These are phyloP conservation scores for Scaptomyza tumidula DNA, from an alignment of 2,888 invertebrate genomes.

Conservation along the genomic window DNA sequence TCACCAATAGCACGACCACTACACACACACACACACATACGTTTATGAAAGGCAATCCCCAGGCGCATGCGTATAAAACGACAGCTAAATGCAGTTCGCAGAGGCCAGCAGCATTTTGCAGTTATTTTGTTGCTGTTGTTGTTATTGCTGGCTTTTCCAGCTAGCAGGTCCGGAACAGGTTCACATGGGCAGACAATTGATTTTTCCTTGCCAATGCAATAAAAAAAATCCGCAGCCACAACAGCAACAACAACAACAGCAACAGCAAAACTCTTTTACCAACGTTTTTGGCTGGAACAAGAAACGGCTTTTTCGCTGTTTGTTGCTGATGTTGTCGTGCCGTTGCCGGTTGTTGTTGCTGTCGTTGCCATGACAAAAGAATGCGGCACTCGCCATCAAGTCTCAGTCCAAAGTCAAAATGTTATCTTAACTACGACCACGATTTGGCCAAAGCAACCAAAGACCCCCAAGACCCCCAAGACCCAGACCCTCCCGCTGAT, in stretches of 20 bases:
- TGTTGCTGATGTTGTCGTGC: slow-evolving; percentile 53
- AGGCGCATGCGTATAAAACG: slow-evolving; percentile 53
- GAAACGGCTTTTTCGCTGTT: slow-evolving; percentile 65
- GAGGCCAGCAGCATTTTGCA: slow-evolving; percentile 69
- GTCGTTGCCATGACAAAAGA: slow-evolving; percentile 80
- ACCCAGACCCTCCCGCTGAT: slow-evolving; percentile 13
- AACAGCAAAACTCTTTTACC: slow-evolving; percentile 32
- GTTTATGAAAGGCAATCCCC: slow-evolving; percentile 52
- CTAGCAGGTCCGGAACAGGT: slow-evolving; percentile 54
- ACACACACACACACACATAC: neutral
- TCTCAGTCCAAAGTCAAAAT: slow-evolving; percentile 76
- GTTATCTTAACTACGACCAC: slow-evolving; percentile 76
- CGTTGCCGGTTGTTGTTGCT: slow-evolving; percentile 67
- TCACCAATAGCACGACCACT: slow-evolving; percentile 42
- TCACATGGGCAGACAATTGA: slow-evolving; percentile 71
- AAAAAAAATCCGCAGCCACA: slow-evolving; percentile 48
- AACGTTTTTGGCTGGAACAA: slow-evolving; percentile 66
- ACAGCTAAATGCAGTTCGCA: slow-evolving; percentile 23
- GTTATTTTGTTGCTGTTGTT: slow-evolving; percentile 50
- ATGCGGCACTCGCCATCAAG: slow-evolving; percentile 79
- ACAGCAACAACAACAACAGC: slow-evolving; percentile 43
- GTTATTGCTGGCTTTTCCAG: slow-evolving; percentile 49
- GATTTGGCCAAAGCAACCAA: slow-evolving; percentile 64
- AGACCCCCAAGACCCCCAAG: slow-evolving; percentile 20
- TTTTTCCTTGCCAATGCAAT: slow-evolving; percentile 68